phyloP scores from a whole-genome alignment of 2,888 invertebrate species.

The Anodontia alba region DNA sequence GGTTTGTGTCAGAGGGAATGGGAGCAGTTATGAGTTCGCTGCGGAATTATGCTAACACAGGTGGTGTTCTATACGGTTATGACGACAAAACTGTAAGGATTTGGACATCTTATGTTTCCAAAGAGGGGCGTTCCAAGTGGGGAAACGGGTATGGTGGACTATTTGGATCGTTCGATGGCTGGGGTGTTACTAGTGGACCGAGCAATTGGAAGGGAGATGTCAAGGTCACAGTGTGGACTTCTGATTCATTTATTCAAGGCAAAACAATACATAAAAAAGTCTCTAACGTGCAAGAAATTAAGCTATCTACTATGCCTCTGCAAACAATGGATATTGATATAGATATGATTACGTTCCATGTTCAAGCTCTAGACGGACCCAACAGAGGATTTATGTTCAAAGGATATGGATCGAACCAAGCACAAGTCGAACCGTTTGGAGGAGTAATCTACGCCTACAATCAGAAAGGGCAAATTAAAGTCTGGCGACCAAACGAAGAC shows the following conservation, averaged over 20 bases:
- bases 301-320: neutral
- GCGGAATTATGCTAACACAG: neutral
- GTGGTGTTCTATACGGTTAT: slow-evolving; percentile 35
- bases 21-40: neutral
- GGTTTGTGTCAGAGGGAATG: neutral
- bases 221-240: slow-evolving; percentile 14
- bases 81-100: slow-evolving; percentile 30
- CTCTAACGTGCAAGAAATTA: neutral
- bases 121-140: neutral
- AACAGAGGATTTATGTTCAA: slow-evolving; percentile 43
- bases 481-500: slow-evolving; percentile 36
- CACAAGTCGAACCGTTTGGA: slow-evolving; percentile 22
- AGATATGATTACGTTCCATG: slow-evolving; percentile 30
- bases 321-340: neutral
- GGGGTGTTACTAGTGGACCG: slow-evolving; percentile 1
- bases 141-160: neutral
- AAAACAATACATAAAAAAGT: neutral
- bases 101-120: slow-evolving; percentile 28
- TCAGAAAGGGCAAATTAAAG: slow-evolving; percentile 22
- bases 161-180: slow-evolving; percentile 22
- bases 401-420: slow-evolving; percentile 39
- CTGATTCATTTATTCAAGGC: neutral
- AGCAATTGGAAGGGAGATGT: slow-evolving; percentile 11
- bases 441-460: slow-evolving; percentile 42
- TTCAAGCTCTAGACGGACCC: slow-evolving; percentile 36